These are phyloP conservation scores for Crossoptilon crossoptilon DNA, from an alignment of 2,797 vertebrate genomes.

Conservation along the genomic window DNA sequence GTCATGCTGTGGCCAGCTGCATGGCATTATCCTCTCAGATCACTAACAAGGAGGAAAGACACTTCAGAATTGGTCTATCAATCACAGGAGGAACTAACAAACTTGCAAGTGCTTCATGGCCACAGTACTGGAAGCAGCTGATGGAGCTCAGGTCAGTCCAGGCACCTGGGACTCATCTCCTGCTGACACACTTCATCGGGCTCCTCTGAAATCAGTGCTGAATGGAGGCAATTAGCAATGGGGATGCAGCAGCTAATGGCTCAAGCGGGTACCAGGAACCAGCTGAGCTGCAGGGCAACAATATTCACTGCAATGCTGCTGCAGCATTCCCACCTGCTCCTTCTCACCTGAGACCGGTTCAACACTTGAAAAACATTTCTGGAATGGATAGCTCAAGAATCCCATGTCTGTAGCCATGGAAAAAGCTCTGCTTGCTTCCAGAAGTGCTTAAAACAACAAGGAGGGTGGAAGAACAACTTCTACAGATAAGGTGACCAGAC, in stretches of 20 bases:
- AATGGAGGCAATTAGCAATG: conserved; percentile 35
- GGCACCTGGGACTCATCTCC: conserved; percentile 68
- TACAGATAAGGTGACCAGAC: conserved; percentile 52
- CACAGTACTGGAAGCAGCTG: conserved; percentile 65
- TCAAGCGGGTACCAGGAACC: not conserved
- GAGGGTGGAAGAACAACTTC: conserved; percentile 46
- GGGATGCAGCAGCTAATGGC: not conserved
- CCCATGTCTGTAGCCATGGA: not conserved
- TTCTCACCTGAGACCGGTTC: not conserved
- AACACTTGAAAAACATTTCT: not conserved
- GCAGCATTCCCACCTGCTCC: not conserved
- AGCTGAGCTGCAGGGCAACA: not conserved
- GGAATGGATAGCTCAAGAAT: not conserved
- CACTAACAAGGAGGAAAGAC: conserved; percentile 8
- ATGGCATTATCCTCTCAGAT: conserved; percentile 68
- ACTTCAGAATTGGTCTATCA: conserved; percentile 54
- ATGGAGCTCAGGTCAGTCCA: conserved; percentile 62
- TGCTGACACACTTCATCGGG: conserved; percentile 62
- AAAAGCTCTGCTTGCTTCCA: not conserved
- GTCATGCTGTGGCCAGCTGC: conserved; percentile 67
- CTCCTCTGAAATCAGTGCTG: conserved; percentile 40
- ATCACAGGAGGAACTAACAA: conserved; percentile 51
- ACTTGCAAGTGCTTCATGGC: conserved; percentile 58
- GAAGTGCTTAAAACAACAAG: conserved; percentile 49
- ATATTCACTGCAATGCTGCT: not conserved